Base-by-base conservation (phyloP, 2,797 vertebrate genomes). In the Sus cebifrons region DNA sequence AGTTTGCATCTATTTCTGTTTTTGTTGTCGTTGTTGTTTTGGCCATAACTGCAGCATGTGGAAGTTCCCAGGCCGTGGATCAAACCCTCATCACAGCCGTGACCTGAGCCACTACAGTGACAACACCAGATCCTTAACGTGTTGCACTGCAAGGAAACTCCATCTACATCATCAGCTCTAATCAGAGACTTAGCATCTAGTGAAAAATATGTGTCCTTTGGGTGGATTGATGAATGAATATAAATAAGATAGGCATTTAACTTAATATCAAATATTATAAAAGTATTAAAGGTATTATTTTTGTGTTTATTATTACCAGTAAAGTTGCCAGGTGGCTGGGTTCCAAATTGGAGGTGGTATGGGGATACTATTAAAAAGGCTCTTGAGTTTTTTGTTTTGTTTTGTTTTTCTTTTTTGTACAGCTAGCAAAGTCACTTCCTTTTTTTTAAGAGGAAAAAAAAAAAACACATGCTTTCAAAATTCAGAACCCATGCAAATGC, bases 291-390 rank as follows among this genome's bases (percentile, higher is more conserved):
- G 10, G 2, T 92, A 16, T 64, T 75, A 18, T 74, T 95, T 91
- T 78, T 40, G 15, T 36, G 17, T 74, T 91, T 91, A 23, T 49
- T 95, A 52, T 52, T 90, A 92, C 62, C 21, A 74, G 52, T 81
- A 77, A 56, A 29, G 5, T 93, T 96, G 58, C 64, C 36, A 86
- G 29, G 68, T 2, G 8, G 12, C 25, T 68, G 52, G 85, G 83
- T 96, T 86, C 70, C 58, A 83, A 40, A 49, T 52, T 0, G 18
- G 15, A 23, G 14, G 36, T 86, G 6, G 32, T 29, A 3, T 64
- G 13, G 20, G 18, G n/a, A 58, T 88, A 85, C 18, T 65, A 32
- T 23, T 65, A 58, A 70, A 90, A 87, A 85, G 20, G 9, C 67
- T 65, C 27, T 56, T 54, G 2, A 65, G 12, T 29, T 58, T 78